Evolutionary conservation across 2,113 vertebrate genomes (phyloP), one percentile per base, ranked within the genome.

Genomic region (Nettapus auritus): DNA sequence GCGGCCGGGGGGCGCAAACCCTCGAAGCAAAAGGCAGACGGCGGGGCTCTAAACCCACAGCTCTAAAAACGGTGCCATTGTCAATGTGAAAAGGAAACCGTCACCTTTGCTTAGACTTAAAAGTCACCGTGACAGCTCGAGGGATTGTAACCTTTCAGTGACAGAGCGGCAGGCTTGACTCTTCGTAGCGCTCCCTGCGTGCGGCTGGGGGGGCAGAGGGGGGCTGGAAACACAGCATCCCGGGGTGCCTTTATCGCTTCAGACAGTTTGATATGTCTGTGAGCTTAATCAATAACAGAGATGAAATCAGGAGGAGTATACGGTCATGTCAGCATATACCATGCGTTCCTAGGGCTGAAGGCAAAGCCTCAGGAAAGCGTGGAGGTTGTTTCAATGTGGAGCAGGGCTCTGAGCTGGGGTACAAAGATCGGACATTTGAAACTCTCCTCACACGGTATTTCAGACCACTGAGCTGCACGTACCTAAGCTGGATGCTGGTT

Each of bases 231-330:
- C 96, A 89, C 92, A 94, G 95, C 94, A 88, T 93, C 79, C 95
- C 86, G 90, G 88, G 96, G 95, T 94, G 94, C 88, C 89, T 87
- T 96, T 90, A 94, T 81, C 93, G 92, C 91, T 90, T 74, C 91
- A 91, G 93, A 93, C 94, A 94, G 93, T 96, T 94, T 94, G 94
- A 94, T 91, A 90, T 90, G 93, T 91, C 95, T 95, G 94, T 67
- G 94, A 96, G 96, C 97, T 96, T 96, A 96, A 97, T 95, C 96
- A 94, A 94, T 95, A 94, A 94, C 93, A 75, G 89, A 88, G 94
- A 95, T 95, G 92, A 96, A 96, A 96, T 94, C 96, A 93, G 91
- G 94, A 93, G 93, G 86, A 93, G 86, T 82, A 90, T 90, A 80
- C 80, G 86, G 88, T 18, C 93, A 83, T 87, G 90, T 89, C 86